Base-by-base conservation (phyloP, 2,888 invertebrate species). In the Dioctria linearis region DNA sequence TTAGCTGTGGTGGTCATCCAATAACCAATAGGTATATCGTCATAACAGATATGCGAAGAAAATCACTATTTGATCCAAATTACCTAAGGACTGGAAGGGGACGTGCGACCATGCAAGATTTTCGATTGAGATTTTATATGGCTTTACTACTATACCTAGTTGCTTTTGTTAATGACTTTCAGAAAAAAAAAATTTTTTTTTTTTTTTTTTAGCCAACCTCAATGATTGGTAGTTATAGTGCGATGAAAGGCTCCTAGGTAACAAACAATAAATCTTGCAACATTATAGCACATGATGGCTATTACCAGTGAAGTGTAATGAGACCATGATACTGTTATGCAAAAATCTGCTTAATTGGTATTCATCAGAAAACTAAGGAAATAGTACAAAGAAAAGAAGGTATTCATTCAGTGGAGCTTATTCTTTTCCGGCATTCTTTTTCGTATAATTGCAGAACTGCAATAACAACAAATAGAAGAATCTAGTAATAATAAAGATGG, bases 81-180 rank as follows among this genome's bases (percentile, higher is more conserved):
- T 54, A 69, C 25, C 49, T 69, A 25, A 25, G 25, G 25, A 25
- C 25, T 69, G 37, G 51, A 25, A 9, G 39, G 69, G 13, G 51
- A 69, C 69, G 69, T 69, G 69, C 69, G 13, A 43, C 49, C 69
- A 51, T 69, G 69, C 69, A 37, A 69, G 37, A 51, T 49, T 49
- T 69, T 51, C 37, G 69, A 69, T 69, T 69, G 69, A 69, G 69
- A 69, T 69, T 69, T 69, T 69, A 69, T 69, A 69, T 51, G 69
- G 69, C 51, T 51, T 51, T 51, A 25, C 69, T 43, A 63, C n/a
- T 25, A 25, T 2, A 25, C 0, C 25, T 25, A 25, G 25, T 25
- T 25, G 25, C 25, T 65, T 65, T 51, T 25, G 69, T 51, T 69
- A 69, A 69, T 51, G 69, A 39, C 69, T 69, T 69, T 69, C 13